These are phyloP conservation scores for Trogon melanurus DNA, from an alignment of 2,113 vertebrate species.

Conservation along the genomic window DNA sequence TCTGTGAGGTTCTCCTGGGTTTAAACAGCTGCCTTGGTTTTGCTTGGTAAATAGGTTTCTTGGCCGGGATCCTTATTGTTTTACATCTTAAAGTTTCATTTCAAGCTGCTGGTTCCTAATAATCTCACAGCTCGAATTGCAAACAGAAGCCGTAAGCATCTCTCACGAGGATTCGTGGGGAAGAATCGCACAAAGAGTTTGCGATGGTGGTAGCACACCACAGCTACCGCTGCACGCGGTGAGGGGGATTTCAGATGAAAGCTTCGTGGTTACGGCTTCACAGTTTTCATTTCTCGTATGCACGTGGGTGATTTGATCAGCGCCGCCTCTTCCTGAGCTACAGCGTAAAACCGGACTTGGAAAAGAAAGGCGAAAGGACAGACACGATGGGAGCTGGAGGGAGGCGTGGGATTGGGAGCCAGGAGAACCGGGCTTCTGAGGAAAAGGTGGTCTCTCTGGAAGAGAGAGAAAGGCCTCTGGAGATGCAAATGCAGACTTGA, in stretches of 20 bases:
- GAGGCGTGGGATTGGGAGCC: not conserved
- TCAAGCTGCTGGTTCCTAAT: not conserved
- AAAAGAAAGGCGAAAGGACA: not conserved
- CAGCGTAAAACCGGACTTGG: not conserved
- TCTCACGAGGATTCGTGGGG: not conserved
- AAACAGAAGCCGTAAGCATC: not conserved
- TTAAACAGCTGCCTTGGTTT: not conserved
- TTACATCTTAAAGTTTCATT: not conserved
- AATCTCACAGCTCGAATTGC: not conserved
- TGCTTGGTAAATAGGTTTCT: not conserved
- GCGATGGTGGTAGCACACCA: not conserved
- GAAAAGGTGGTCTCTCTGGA: not conserved
- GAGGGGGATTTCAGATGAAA: not conserved
- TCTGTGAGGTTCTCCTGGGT: not conserved
- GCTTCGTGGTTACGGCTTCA: not conserved
- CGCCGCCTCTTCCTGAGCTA: not conserved
- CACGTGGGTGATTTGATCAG: not conserved
- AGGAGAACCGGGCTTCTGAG: not conserved
- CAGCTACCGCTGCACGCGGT: not conserved
- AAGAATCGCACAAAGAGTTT: not conserved
- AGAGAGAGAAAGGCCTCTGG: not conserved
- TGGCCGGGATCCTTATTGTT: not conserved
- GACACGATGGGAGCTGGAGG: not conserved
- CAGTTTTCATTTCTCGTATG: not conserved
- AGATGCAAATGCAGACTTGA: not conserved